Base-by-base conservation (phyloP, 2,113 vertebrate genomes). In the Gallinago media region DNA sequence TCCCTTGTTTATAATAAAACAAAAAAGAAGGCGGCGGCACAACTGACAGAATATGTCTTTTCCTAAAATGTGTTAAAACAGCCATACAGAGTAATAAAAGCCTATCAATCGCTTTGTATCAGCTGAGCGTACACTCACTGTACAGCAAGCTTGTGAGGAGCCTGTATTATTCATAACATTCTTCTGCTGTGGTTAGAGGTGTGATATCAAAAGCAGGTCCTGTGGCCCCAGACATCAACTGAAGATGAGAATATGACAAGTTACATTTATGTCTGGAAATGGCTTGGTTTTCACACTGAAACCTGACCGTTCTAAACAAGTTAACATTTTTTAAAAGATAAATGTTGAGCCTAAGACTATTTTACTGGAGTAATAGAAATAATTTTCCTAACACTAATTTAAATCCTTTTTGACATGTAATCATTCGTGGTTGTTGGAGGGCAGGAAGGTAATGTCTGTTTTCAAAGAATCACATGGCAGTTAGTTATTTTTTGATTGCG, bases 171-270 rank as follows among this genome's bases (percentile, higher is more conserved):
- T 97, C 87, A 89, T 59, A 91, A 59, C 0, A 0, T 94, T 67
- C 50, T 63, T 92, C 85, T 96, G 32, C 92, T 82, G 49, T 58
- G 36, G 87, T 81, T 85, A 73, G 91, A 97, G 59, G n/a, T 85
- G 74, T 70, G 66, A 66, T 92, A 93, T 79, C 89, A 85, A 88
- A 94, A 94, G 81, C 81, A 68, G 67, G 78, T 73, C 59, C n/a
- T 78, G 38, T 88, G 93, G 87, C 27, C 66, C 54, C 62, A 91
- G 49, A 73, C 32, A 79, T 76, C 32, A 89, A 21, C n/a, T 66
- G 59, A 90, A 68, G 66, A 93, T 50, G 49, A 72, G 46, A 89
- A 61, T 62, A 55, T 50, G 67, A 94, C 58, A 93, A 85, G 47
- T 79, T 89, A 85, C 15, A 62, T 89, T 82, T 93, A 54, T 56